A percentile compares a stretch with the other conserved stretches of the same genome.
Evolutionary conservation across 2,113 vertebrate genomes (phyloP).

Genomic region (Poeciliopsis turrubarensis): DNA sequence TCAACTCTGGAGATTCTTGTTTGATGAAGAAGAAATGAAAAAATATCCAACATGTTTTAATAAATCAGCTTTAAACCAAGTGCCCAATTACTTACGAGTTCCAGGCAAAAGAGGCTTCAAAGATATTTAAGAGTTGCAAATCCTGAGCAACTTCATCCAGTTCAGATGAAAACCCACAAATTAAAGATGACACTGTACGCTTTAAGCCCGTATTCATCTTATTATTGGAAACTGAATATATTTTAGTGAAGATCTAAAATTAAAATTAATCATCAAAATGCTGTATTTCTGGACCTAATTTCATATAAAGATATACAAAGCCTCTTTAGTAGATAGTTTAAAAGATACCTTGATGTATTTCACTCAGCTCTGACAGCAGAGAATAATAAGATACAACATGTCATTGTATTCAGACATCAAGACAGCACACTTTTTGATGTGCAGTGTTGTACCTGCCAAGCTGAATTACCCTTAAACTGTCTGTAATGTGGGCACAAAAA

Average conservation of each 20-base stretch:
- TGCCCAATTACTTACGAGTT: not conserved
- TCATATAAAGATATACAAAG: not conserved
- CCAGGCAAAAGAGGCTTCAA: not conserved
- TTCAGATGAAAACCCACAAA: not conserved
- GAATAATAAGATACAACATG: constrained; percentile 25
- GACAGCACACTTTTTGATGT: constrained; percentile 32
- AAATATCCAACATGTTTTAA: not conserved
- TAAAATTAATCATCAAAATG: not conserved
- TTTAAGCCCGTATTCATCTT: not conserved
- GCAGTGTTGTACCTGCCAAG: constrained; percentile 45
- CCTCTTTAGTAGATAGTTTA: not conserved
- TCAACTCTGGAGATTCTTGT: not conserved
- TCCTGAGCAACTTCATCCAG: not conserved
- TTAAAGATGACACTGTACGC: not conserved
- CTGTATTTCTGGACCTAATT: not conserved
- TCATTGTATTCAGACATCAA: constrained; percentile 26
- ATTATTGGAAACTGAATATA: not conserved
- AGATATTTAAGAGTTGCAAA: not conserved
- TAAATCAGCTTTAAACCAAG: not conserved
- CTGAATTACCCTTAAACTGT: constrained; percentile 47
- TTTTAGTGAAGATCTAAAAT: not conserved
- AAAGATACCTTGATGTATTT: constrained; percentile 3
- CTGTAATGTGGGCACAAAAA: constrained; percentile 41
- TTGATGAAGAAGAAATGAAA: not conserved
- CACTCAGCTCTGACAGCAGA: constrained; percentile 21